Percentiles rank a stretch among this genome's conserved stretches.
Conservation (phyloP, 37 sponge, comb jelly and placozoan genomes). For the Ephydatia muelleri region DNA sequence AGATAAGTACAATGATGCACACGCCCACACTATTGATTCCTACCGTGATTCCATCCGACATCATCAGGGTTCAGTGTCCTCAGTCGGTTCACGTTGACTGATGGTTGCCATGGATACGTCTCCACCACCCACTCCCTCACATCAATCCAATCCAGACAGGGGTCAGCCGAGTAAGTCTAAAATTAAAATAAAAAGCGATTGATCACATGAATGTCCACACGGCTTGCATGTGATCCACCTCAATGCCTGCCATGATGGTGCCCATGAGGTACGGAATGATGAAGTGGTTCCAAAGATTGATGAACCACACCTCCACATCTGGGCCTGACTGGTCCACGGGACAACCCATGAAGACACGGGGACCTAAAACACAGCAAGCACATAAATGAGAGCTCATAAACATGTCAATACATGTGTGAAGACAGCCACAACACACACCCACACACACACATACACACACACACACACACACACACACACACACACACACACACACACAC, state of each 20-base stretch:
- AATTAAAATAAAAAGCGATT: background rate
- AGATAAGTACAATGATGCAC: background rate
- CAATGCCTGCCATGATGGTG: slow-evolving; percentile 78
- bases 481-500: background rate
- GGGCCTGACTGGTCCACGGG: slow-evolving; percentile 34
- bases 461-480: background rate
- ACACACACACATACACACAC: too few species aligned
- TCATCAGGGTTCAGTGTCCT: slow-evolving; percentile 73
- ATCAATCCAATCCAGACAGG: slow-evolving; percentile 74
- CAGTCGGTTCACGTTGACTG: slow-evolving; percentile 51
- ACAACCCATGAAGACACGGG: slow-evolving; percentile 73
- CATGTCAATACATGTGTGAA: background rate
- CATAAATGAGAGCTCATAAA: background rate
- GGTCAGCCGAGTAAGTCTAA: slow-evolving; percentile 69
- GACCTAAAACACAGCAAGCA: slow-evolving; percentile 32
- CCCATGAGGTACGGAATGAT: slow-evolving; percentile 81
- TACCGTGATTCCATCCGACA: slow-evolving; percentile 80
- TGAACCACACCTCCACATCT: slow-evolving; percentile 79
- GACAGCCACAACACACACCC: too few species aligned
- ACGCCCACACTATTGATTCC: background rate
- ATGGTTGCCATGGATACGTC: slow-evolving; percentile 68
- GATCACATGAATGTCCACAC: background rate
- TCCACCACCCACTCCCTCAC: slow-evolving; percentile 76
- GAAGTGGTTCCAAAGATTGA: slow-evolving; percentile 85
- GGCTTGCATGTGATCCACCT: slow-evolving; percentile 40